Evolutionary conservation across 2,113 vertebrate genomes (phyloP).

Genomic region (Oxyura jamaicensis): DNA sequence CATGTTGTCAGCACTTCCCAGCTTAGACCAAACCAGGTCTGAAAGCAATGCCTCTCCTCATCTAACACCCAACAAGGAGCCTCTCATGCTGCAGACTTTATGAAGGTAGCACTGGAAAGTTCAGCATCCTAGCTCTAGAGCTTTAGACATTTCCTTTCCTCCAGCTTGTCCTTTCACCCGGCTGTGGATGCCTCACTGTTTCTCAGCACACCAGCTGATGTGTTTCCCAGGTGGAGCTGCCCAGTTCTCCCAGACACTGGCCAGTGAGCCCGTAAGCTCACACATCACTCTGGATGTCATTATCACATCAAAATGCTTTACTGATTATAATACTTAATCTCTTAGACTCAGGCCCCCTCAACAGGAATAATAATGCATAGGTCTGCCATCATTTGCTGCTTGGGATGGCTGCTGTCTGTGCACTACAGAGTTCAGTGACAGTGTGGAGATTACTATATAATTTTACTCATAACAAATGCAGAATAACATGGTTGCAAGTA

Average conservation of each 20-base stretch:
- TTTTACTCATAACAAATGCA: neutral
- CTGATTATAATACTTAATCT: neutral
- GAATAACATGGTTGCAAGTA: neutral
- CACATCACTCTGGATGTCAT: neutral
- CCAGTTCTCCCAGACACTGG: rapidly evolving
- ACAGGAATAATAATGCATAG: neutral
- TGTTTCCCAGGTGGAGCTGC: neutral
- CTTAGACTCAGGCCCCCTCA: neutral
- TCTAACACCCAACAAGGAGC: neutral
- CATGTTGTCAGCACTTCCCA: neutral
- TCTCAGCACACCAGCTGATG: neutral
- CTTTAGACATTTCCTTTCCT: neutral
- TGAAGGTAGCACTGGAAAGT: neutral
- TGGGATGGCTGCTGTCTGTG: neutral
- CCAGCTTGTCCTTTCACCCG: neutral
- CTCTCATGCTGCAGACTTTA: neutral
- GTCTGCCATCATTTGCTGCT: neutral
- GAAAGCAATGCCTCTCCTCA: neutral
- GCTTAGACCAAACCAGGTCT: neutral
- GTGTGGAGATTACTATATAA: neutral
- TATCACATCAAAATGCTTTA: neutral
- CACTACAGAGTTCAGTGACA: neutral
- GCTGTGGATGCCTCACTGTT: neutral
- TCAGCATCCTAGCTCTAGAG: neutral
- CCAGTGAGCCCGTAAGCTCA: neutral